phyloP scores from a whole-genome alignment of 2,113 vertebrate genomes.

The Pseudolaguvia tuberculata region DNA sequence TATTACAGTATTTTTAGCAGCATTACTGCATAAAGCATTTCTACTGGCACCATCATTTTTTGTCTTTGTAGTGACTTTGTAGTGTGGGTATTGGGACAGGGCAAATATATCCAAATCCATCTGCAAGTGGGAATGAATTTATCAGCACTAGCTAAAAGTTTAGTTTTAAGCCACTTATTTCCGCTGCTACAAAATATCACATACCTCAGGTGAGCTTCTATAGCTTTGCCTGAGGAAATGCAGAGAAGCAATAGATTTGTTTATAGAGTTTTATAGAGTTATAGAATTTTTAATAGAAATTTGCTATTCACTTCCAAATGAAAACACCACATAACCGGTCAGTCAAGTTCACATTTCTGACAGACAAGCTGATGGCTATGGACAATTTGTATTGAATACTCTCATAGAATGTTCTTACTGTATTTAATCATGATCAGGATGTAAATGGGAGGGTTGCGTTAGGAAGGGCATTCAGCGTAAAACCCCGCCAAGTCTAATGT shows the following conservation, averaged over 20 bases:
- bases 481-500: too few species aligned
- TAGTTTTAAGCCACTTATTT: not conserved
- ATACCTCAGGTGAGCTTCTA: not conserved
- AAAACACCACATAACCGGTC: not conserved
- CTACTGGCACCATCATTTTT: too few species aligned
- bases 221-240: not conserved
- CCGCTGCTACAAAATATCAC: not conserved
- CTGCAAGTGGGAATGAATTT: too few species aligned
- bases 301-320: not conserved
- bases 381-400: not conserved
- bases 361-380: not conserved
- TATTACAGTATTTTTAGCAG: too few species aligned
- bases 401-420: not conserved
- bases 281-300: too few species aligned
- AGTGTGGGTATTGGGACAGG: not conserved
- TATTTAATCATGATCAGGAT: not conserved
- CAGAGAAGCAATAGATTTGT: not conserved
- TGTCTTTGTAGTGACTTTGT: too few species aligned
- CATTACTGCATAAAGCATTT: too few species aligned
- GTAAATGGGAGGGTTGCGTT: too few species aligned
- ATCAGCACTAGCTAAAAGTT: not conserved
- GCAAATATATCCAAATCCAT: not conserved
- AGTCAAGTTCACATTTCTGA: constrained; percentile 4
- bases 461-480: too few species aligned
- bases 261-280: too few species aligned